Evolutionary conservation across 1,140 invertebrate genomes (phyloP).

Genomic region (Lutraria rhynchaena): DNA sequence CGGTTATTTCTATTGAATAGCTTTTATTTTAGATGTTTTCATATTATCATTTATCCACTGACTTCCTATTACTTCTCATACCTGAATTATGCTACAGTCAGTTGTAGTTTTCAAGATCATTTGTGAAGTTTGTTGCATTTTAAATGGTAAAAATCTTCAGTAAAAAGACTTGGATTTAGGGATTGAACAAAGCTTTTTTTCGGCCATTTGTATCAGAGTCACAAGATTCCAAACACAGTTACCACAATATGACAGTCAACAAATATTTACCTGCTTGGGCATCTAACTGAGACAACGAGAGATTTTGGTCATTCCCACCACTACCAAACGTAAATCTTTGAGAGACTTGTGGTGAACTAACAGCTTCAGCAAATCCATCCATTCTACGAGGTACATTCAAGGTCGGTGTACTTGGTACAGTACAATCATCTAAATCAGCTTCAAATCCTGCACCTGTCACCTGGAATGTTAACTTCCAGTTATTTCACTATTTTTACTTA

Average conservation of each 20-base stretch:
- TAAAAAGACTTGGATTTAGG: no score
- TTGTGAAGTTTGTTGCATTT: no score
- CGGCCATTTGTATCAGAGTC: no score
- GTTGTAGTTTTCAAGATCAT: no score
- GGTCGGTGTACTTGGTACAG: conserved; percentile 95
- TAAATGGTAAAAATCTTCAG: no score
- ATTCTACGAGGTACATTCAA: conserved; percentile 91
- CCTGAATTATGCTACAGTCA: no score
- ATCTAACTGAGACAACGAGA: conserved; percentile 81
- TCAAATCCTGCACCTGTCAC: conserved; percentile 83
- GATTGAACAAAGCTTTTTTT: no score
- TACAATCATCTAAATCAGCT: conserved; percentile 90
- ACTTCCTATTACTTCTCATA: no score
- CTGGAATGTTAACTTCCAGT: conserved; percentile 66
- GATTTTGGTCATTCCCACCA: conserved; percentile 79
- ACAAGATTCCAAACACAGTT: not conserved
- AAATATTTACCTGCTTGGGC: conserved; percentile 83
- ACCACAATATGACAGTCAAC: not conserved
- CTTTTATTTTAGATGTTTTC: no score
- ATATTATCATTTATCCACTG: no score
- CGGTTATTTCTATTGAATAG: no score
- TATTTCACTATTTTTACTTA: no score
- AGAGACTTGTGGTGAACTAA: conserved; percentile 82
- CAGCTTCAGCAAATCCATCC: conserved; percentile 95
- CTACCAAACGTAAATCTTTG: conserved; percentile 89